These are phyloP conservation scores for Lasioglossum marginatum DNA, from an alignment of 2,888 invertebrate species.

Conservation along the genomic window DNA sequence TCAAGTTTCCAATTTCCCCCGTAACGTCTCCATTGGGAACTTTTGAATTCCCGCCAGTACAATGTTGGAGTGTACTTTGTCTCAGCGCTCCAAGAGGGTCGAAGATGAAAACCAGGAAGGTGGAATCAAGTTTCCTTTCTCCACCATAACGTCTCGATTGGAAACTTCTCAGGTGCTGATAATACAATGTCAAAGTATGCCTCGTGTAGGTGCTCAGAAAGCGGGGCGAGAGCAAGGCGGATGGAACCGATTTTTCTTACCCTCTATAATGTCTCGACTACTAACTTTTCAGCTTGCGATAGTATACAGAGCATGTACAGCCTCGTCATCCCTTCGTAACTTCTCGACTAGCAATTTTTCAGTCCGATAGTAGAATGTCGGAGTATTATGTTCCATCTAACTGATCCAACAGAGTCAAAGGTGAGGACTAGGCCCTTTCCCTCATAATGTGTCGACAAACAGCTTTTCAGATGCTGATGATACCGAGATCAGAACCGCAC, in stretches of 20 bases:
- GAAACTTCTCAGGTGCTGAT: neutral
- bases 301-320: no score
- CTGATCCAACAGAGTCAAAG: neutral
- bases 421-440: neutral
- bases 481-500: neutral
- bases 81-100: neutral
- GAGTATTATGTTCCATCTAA: no score
- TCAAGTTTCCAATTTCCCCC: neutral
- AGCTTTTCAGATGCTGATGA: neutral
- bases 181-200: neutral
- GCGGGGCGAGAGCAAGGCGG: no score
- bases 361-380: neutral
- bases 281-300: no score
- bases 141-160: neutral
- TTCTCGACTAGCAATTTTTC: neutral
- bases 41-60: neutral
- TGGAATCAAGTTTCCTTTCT: neutral
- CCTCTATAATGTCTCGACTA: no score
- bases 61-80: neutral
- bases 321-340: neutral
- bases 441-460: neutral
- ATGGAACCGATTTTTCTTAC: no score
- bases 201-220: no score
- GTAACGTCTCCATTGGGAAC: neutral
- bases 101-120: no score